Conservation (phyloP, 2,888 invertebrate genomes). For the Leptopilina drosophilae region DNA sequence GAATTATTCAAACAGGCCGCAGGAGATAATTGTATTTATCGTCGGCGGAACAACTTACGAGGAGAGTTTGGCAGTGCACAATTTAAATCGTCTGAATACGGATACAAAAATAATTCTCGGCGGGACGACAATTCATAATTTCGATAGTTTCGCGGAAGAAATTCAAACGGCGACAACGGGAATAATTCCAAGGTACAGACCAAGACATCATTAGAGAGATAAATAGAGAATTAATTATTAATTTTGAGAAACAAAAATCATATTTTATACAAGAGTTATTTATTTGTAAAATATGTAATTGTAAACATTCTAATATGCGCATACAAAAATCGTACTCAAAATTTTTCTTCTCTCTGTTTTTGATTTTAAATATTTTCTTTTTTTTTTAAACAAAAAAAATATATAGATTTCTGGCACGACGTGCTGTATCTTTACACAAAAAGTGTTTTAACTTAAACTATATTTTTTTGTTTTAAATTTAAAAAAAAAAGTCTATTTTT, state of each 20-base stretch:
- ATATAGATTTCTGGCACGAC: background rate
- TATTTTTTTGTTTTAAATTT: slow-evolving; percentile 39
- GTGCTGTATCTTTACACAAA: slow-evolving; percentile 48
- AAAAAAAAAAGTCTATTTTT: slow-evolving; percentile 22
- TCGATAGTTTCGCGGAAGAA: slow-evolving; percentile 87
- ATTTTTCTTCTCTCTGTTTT: background rate
- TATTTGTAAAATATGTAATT: slow-evolving; percentile 54
- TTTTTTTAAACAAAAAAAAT: background rate
- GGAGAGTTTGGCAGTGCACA: slow-evolving; percentile 92
- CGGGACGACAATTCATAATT: slow-evolving; percentile 95
- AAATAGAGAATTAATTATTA: background rate
- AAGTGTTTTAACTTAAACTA: slow-evolving; percentile 59
- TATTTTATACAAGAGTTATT: slow-evolving; percentile 47
- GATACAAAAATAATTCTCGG: slow-evolving; percentile 90
- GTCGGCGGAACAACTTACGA: slow-evolving; percentile 98
- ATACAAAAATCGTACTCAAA: slow-evolving; percentile 48
- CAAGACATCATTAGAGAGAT: slow-evolving; percentile 63
- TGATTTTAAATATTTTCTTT: too few relatives aligned
- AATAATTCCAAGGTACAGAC: slow-evolving; percentile 78
- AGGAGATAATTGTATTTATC: slow-evolving; percentile 97
- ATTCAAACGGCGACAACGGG: slow-evolving; percentile 82
- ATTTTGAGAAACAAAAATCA: slow-evolving; percentile 40
- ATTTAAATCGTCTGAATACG: slow-evolving; percentile 86
- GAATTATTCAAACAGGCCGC: slow-evolving; percentile 80
- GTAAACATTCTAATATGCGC: slow-evolving; percentile 53